Evolutionary conservation across 2,113 vertebrate species (phyloP).

Genomic region (Apodemus speciosus): DNA sequence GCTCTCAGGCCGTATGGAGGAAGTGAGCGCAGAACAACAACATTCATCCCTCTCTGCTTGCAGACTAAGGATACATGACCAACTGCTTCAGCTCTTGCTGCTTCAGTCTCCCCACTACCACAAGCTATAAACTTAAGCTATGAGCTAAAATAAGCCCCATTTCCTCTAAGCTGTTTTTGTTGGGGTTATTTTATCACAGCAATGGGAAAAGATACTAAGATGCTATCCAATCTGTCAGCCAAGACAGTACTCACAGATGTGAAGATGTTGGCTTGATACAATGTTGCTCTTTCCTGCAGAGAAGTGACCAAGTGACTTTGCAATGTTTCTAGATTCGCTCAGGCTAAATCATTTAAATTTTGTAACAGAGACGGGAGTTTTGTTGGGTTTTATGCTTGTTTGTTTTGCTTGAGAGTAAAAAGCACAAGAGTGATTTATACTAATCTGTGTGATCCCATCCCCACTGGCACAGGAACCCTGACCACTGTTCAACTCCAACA

Average conservation of each 20-base stretch:
- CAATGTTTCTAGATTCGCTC: neutral
- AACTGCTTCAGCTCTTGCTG: neutral
- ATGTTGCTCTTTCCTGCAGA: neutral
- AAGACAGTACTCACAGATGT: no score
- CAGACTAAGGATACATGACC: neutral
- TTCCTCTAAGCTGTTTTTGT: neutral
- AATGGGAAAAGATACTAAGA: neutral
- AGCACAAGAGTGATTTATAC: neutral
- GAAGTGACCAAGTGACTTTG: neutral
- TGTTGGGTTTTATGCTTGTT: neutral
- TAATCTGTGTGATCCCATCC: fast-evolving
- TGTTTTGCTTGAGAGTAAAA: neutral
- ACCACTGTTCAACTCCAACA: fast-evolving
- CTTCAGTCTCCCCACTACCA: neutral
- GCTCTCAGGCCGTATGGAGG: no score
- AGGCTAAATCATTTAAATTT: neutral
- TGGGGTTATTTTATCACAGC: neutral
- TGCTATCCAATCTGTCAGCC: neutral
- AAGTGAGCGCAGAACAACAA: neutral
- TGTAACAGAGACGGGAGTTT: neutral
- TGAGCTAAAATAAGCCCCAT: neutral
- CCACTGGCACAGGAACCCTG: fast-evolving
- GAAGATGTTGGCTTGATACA: neutral
- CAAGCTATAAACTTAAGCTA: neutral
- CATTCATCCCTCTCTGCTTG: neutral